Evolutionary conservation across 64 coral and sea anemone species (phyloP), one percentile per base, ranked within the genome.

Genomic region (Porites lutea): DNA sequence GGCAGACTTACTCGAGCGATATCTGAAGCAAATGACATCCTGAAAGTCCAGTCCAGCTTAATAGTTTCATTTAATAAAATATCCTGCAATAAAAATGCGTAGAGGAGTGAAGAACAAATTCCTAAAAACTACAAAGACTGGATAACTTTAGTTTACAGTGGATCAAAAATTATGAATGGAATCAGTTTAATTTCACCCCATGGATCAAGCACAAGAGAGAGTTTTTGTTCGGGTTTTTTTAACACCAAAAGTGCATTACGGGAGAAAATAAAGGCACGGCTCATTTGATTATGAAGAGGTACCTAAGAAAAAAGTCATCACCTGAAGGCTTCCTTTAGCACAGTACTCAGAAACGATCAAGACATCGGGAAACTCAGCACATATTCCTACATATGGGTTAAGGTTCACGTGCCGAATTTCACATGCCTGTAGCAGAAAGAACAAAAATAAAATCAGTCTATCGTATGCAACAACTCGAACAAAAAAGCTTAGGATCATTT

Each of bases 1-100:
- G 2, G 19, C 11, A 8, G 53, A 64, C 89, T 62, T 92, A 95
- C 94, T 77, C 94, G 74, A 70, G 89, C 94, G 82, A 95, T 95
- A 62, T 95, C 94, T 27, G 51, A 82, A 79, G 94, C 89, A 80
- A 95, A 95, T 10, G 94, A 92, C 83, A 95, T 79, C 78, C 88
- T 77, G 78, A 95, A 95, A 52, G 80, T 95, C 94, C 89, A 95
- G 78, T 95, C 94, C 66, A 95, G 58, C 52, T 95, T 95, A 19
- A 95, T 67, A 18, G 87, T 73, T 10, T 95, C 75, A 52, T 95
- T 89, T 10, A 73, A 87, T 15, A 95, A 85, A 48, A 92, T 92
- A 62, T 95, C 94, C 94, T 95, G 65, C 2, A 89, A 63, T 0
- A 27, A 63, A 20, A 20, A 59, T 53, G 75, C 54, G 48, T 16